These are phyloP conservation scores for Catocala nupta DNA, from an alignment of 2,888 invertebrate species.

Conservation along the genomic window DNA sequence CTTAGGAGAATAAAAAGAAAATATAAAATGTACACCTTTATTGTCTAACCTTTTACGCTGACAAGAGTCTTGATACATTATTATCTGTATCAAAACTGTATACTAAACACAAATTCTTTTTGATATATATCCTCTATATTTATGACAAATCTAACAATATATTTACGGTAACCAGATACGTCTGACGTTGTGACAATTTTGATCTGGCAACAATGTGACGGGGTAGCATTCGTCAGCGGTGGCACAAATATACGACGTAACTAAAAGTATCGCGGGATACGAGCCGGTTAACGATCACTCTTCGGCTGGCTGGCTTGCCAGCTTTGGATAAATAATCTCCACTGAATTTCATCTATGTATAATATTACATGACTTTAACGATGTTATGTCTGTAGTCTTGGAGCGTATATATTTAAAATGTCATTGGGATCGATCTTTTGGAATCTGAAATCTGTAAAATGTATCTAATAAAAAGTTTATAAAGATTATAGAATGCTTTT, in stretches of 20 bases:
- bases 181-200: conserved; percentile 29
- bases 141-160: conserved; percentile 30
- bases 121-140: conserved; percentile 3
- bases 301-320: conserved; percentile 25
- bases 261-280: conserved; percentile 28
- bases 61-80: background rate
- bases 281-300: conserved; percentile 36
- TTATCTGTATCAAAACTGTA: background rate
- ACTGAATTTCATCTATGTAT: background rate
- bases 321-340: conserved; percentile 3
- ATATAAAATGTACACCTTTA: too few relatives aligned
- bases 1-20: too few relatives aligned
- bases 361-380: too few relatives aligned
- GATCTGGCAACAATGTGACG: conserved; percentile 39
- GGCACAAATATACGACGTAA: conserved; percentile 35
- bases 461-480: too few relatives aligned
- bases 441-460: too few relatives aligned
- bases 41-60: too few relatives aligned
- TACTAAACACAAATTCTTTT: too few relatives aligned
- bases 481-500: too few relatives aligned
- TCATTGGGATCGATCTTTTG: too few relatives aligned
- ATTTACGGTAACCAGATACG: conserved; percentile 30
- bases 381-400: too few relatives aligned
- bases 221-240: conserved; percentile 45
- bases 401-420: too few relatives aligned